Evolutionary conservation across 2,113 vertebrate genomes (phyloP), one percentile per base, ranked within the genome.

Genomic region (Eonycteris spelaea): DNA sequence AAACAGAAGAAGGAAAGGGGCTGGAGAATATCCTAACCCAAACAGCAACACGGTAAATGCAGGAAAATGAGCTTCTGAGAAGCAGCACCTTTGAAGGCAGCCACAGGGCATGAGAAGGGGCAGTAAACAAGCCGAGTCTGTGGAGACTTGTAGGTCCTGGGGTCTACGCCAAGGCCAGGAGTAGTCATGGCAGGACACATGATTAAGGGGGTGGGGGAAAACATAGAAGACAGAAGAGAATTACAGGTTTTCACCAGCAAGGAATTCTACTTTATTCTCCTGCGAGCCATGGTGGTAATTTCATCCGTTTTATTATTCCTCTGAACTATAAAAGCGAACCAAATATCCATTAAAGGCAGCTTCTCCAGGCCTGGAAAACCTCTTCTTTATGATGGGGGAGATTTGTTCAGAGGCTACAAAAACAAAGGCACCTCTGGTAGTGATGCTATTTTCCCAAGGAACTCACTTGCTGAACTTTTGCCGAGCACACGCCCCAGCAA

Each of bases 291-390:
- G 0, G 40, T 82, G 86, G 95, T 95, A 75, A 98, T 67, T 94
- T 88, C 83, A 95, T 92, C 87, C 18, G 24, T 89, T 95, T 97
- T 96, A 97, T 93, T 89, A 51, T 96, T 95, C 86, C 68, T 96
- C 80, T 92, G 92, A 96, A 97, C 92, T 93, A 74, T 97, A 88
- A 96, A 97, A 96, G 51, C 73, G 96, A 95, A 96, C 77, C 48
- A 88, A 96, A 90, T 68, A 78, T 28, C 78, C 15, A 24, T 68
- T 95, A 82, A 82, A 93, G 63, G 74, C 75, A 90, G 48, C 53
- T 85, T 96, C 82, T 77, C 65, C 4, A 1, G 90, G 88, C 80
- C 96, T 97, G 91, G 96, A 91, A 97, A 93, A 83, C 24, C 55
- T 97, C 96, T 90, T 38, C 82, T 95, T 97, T 96, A 96, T 79